Evolutionary conservation across 2,888 invertebrate species (phyloP).

Genomic region (Nezara viridula): DNA sequence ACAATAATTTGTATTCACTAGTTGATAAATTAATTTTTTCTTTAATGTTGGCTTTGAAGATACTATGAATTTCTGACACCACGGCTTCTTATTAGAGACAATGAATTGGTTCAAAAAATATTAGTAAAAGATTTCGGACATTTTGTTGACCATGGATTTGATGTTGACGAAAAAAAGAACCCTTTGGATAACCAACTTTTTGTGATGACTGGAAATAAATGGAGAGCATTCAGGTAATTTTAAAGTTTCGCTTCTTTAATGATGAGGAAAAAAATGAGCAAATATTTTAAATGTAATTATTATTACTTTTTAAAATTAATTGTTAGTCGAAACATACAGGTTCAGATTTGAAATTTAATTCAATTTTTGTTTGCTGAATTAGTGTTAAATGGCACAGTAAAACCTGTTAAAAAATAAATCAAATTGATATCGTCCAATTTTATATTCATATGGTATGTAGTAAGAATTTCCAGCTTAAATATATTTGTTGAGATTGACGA

Average conservation of each 20-base stretch:
- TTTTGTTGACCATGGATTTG: slow-evolving; percentile 52
- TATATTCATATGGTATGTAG: no score
- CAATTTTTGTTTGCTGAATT: no score
- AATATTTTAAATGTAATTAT: no score
- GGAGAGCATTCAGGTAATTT: slow-evolving; percentile 55
- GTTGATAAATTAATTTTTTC: not conserved
- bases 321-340: no score
- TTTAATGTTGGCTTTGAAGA: not conserved
- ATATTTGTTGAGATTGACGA: no score
- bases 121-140: slow-evolving; percentile 51
- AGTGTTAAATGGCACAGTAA: no score
- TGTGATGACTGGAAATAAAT: slow-evolving; percentile 41
- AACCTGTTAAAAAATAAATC: no score
- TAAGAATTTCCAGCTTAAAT: no score
- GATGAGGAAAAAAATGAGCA: no score
- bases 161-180: slow-evolving; percentile 41
- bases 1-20: not conserved
- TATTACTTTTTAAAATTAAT: no score
- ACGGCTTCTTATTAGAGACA: slow-evolving; percentile 28
- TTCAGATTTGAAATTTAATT: no score
- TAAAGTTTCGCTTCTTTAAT: not conserved
- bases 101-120: slow-evolving; percentile 39
- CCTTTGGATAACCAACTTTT: slow-evolving; percentile 53
- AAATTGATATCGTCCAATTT: no score
- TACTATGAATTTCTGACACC: slow-evolving; percentile 47